Base-by-base conservation (phyloP, 1,140 invertebrate species). In the Drosophila auraria region DNA sequence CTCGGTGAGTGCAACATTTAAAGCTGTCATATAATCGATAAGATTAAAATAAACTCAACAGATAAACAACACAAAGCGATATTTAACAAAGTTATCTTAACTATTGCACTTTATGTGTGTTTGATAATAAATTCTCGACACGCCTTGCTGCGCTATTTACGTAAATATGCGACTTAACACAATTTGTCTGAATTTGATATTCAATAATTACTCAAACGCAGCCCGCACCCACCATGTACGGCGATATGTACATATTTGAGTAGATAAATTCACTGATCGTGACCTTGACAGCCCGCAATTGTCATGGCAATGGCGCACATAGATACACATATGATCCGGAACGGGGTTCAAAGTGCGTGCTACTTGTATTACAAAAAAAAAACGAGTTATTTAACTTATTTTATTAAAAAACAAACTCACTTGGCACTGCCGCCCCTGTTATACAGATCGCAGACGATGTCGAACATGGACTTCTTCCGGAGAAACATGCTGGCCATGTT, bases 371-470 rank as follows among this genome's bases (percentile, higher is more conserved):
- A 15, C 3, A 47, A 7, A 3, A 14, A 20, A 9, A 44, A 36
- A 38, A 23, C 53, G 2, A 56, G 3, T 30, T 38, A 60, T 56
- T 49, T 5, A 47, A 59, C 38, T 23, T 6, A 47, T 7, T 60
- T 36, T 9, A 58, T 38, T 45, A 3, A 0, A 8, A 15, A 8
- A 15, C n/a, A 12, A n/a, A 50, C 89, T 92, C 25, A 92, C 91
- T 81, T 86, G 57, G 49, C 50, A 14, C 76, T 59, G 20, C 75
- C 60, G 12, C 79, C 74, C 23, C 71, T 17, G 30, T 82, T 71
- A 57, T 93, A 93, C 5, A 92, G 60, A 25, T 92, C 80, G 6
- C 78, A 51, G 14, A 92, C 36, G 0, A 81, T 1, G 70, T 93
- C 79, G 20, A 92, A 87, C 63, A 92, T 86, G 0, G 84, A 65